Conservation (phyloP, 2,888 invertebrate species). For the Heliconius ethilla region DNA sequence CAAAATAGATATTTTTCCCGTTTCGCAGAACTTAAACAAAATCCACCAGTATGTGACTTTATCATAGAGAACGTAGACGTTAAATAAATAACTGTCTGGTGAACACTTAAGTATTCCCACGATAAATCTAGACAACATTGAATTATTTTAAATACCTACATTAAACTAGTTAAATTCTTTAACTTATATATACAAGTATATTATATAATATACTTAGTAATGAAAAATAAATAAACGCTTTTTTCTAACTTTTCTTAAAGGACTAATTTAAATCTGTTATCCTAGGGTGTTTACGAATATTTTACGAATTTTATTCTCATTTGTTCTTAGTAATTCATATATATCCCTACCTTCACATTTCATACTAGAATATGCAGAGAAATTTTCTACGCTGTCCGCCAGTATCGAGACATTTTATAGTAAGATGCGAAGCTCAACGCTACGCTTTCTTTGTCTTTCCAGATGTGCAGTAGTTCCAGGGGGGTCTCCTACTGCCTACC, state of each 20-base stretch:
- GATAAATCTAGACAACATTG: slow-evolving; percentile 30
- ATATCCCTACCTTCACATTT: too few species aligned
- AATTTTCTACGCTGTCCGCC: too few species aligned
- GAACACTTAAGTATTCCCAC: slow-evolving; percentile 32
- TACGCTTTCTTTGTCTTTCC: too few species aligned
- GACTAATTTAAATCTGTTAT: too few species aligned
- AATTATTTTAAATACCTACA: slow-evolving; percentile 25
- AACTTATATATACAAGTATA: background rate
- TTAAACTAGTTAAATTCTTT: slow-evolving; percentile 17
- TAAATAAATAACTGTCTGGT: slow-evolving; percentile 32
- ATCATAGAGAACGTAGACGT: slow-evolving; percentile 22
- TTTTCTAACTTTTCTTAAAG: background rate
- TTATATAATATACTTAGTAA: background rate
- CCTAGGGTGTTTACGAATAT: too few species aligned
- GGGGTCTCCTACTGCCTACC: too few species aligned
- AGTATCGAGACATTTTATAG: too few species aligned
- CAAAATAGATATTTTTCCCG: background rate
- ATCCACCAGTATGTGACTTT: slow-evolving; percentile 13
- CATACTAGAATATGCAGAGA: too few species aligned
- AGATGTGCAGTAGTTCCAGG: too few species aligned
- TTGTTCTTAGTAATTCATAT: too few species aligned
- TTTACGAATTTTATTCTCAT: too few species aligned
- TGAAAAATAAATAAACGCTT: background rate
- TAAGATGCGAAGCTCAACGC: too few species aligned
- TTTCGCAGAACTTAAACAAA: background rate